Conservation (phyloP, 2,113 vertebrate genomes). For the Sisor rabdophorus region DNA sequence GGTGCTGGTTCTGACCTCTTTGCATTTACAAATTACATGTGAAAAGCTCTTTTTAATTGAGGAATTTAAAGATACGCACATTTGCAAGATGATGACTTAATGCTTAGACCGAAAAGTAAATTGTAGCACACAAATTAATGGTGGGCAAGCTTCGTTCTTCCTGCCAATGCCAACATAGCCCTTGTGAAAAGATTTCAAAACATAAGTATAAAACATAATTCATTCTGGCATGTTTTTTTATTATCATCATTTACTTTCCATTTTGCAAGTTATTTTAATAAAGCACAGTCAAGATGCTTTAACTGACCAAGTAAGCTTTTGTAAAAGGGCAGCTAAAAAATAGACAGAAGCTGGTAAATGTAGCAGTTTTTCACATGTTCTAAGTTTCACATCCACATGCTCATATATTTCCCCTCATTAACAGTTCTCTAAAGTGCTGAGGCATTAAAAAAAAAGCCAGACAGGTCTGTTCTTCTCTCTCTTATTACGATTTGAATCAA, state of each 20-base stretch:
- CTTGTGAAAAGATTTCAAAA: conserved; percentile 71
- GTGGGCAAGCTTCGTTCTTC: conserved; percentile 69
- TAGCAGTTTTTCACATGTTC: neutral
- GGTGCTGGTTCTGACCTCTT: conserved; percentile 56
- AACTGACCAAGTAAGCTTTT: conserved; percentile 1
- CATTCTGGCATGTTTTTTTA: conserved; percentile 39
- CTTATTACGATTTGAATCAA: neutral
- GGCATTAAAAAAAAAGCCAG: neutral
- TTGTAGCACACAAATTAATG: conserved; percentile 77
- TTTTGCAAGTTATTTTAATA: conserved; percentile 31
- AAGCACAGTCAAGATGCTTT: conserved; percentile 5
- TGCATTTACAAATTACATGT: conserved; percentile 62
- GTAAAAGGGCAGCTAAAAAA: conserved; percentile 14
- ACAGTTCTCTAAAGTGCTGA: neutral
- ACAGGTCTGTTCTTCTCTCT: neutral
- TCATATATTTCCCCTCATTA: conserved; percentile 6
- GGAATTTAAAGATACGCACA: conserved; percentile 59
- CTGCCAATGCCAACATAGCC: conserved; percentile 68
- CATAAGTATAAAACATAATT: conserved; percentile 32
- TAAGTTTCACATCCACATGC: neutral
- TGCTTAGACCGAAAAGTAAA: conserved; percentile 66
- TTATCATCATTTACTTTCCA: conserved; percentile 35
- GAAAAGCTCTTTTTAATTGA: conserved; percentile 71
- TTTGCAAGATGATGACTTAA: conserved; percentile 55
- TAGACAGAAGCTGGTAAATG: neutral